Base-by-base conservation (phyloP, 2,888 invertebrate species). In the Anticlea derivata region DNA sequence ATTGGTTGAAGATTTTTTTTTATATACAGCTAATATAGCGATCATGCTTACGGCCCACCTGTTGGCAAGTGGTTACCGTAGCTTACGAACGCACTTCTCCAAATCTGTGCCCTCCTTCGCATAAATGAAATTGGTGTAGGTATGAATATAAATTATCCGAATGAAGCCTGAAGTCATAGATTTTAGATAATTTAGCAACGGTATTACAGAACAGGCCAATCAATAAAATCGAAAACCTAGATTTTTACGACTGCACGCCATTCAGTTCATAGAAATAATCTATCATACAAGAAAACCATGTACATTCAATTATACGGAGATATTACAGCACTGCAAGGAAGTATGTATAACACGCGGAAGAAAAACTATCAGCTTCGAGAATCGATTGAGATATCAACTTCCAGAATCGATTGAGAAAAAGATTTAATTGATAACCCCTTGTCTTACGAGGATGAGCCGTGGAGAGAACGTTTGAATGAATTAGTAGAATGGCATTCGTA, bases 271-370 rank as follows among this genome's bases (percentile, higher is more conserved):
- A 45, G 31, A 48, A 48, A 53, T 44, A 50, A 57, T 47, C 45
- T 10, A 46, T 40, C 50, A 47, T 41, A 41, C 23, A 30, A 38
- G 31, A 47, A 43, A 48, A 43, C 37, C 46, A 41, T 47, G 47
- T 12, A 23, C 13, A 41, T 47, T 35, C 30, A 24, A 39, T 37
- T 33, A 45, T 44, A 38, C 33, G 34, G 8, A 31, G 30, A 27
- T 23, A 30, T 50, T 50, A 50, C 33, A 38, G 10, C 45, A 35
- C 35, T 7, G 13, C 5, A 5, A 41, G 50, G 39, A 50, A 50
- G 33, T 24, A 20, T 13, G 17, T 46, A 27, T 52, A 52, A 48
- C 44, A 40, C 22, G 44, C 53, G 48, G 44, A 53, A 48, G 48
- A 39, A 51, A 39, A 41, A 13, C 12, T 17, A 31, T 26, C 7